phyloP scores from a whole-genome alignment of 2,888 invertebrate species.

The Lasioglossum zephyrum region DNA sequence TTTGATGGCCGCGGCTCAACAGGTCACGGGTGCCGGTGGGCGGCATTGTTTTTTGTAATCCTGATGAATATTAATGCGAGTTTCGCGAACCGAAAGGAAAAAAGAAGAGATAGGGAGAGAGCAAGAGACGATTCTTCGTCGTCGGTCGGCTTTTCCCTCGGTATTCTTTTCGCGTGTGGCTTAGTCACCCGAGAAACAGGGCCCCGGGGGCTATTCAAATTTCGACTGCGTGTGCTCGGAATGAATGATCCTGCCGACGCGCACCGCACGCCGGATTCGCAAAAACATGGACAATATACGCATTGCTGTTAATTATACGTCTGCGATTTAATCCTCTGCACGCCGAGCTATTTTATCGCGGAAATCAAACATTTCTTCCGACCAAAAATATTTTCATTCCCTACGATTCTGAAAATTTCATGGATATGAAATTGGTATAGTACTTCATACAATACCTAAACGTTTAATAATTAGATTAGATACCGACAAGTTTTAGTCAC shows the following conservation, averaged over 20 bases:
- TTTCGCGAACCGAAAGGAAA: slow-evolving; percentile 46
- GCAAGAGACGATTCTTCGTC: slow-evolving; percentile 1
- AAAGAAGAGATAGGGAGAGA: neutral
- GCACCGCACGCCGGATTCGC: neutral
- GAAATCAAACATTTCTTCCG: too few relatives aligned
- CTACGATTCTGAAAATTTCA: too few relatives aligned
- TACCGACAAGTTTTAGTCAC: too few relatives aligned
- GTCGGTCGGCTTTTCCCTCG: slow-evolving; percentile 55
- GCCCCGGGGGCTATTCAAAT: slow-evolving; percentile 81
- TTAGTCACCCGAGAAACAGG: slow-evolving; percentile 78
- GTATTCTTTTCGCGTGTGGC: slow-evolving; percentile 83
- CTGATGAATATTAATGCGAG: slow-evolving; percentile 82
- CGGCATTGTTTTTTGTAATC: slow-evolving; percentile 80
- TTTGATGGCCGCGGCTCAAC: slow-evolving; percentile 79
- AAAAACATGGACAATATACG: neutral
- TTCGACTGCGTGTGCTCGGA: slow-evolving; percentile 80
- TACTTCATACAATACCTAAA: too few relatives aligned
- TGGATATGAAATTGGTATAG: too few relatives aligned
- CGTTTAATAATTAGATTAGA: too few relatives aligned
- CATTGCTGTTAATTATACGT: neutral
- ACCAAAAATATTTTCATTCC: too few relatives aligned
- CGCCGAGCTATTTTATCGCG: too few relatives aligned
- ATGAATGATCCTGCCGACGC: slow-evolving; percentile 74
- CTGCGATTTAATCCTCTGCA: neutral
- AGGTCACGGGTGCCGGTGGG: slow-evolving; percentile 79